Evolutionary conservation across 2,797 vertebrate genomes (phyloP).

Genomic region (Thamnophis elegans): DNA sequence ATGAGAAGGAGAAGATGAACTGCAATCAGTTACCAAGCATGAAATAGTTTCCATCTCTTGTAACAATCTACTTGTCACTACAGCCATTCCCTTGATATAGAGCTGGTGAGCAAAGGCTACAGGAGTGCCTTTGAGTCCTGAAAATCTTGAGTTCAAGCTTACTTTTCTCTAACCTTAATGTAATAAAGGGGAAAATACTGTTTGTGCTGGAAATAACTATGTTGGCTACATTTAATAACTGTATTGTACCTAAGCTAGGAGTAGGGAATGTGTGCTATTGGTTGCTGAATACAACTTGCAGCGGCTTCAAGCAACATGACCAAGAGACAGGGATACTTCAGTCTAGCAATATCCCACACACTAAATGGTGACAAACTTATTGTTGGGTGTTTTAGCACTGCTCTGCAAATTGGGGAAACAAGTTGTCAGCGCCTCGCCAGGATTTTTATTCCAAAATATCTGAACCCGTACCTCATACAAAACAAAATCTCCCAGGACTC

Average conservation of each 20-base stretch:
- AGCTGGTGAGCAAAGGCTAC: neutral
- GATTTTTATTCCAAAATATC: conserved; percentile 11
- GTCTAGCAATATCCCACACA: neutral
- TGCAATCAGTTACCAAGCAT: neutral
- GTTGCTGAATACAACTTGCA: neutral
- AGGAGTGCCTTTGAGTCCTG: neutral
- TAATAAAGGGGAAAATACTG: neutral
- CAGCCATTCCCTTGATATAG: neutral
- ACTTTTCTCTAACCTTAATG: neutral
- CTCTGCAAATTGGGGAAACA: neutral
- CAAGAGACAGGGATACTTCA: neutral
- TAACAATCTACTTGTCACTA: neutral
- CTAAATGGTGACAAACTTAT: neutral
- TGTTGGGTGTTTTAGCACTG: neutral
- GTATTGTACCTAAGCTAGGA: neutral
- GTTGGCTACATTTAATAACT: neutral
- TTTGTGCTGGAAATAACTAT: neutral
- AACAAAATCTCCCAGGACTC: conserved; percentile 19
- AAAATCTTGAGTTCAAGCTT: neutral
- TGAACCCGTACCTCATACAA: conserved; percentile 28
- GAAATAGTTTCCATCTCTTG: neutral
- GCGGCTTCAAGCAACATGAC: neutral
- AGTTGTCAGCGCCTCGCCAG: neutral
- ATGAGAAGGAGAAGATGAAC: neutral
- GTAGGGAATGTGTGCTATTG: neutral